Conservation (phyloP, 2,888 invertebrate genomes). For the Dichetophora obliterata region DNA sequence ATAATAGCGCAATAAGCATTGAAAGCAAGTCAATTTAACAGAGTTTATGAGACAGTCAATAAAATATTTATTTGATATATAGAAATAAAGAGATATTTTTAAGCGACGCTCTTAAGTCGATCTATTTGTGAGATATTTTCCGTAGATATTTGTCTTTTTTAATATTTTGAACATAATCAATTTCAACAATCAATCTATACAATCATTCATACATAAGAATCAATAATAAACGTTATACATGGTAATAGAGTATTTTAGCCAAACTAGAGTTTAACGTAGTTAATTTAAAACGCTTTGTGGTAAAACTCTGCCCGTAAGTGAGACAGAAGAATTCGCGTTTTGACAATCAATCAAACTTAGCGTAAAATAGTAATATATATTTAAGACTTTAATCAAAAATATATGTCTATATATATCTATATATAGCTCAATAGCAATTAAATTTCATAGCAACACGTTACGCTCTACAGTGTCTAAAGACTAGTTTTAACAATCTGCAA, state of each 20-base stretch:
- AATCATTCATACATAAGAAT: constrained; percentile 19
- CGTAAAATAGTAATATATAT: background rate
- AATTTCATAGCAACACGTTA: constrained; percentile 33
- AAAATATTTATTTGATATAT: background rate
- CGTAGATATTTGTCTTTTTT: background rate
- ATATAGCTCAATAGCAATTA: constrained; percentile 32
- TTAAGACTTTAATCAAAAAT: background rate
- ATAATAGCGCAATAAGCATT: background rate
- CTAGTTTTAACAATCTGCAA: too few species aligned
- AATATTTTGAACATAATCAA: constrained; percentile 4
- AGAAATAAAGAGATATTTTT: background rate
- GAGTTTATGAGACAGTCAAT: background rate
- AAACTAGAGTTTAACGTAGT: constrained; percentile 16
- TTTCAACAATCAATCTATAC: constrained; percentile 1
- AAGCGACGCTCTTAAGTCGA: background rate
- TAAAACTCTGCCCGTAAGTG: background rate
- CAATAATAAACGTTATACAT: constrained; percentile 24
- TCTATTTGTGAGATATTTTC: constrained; percentile 22
- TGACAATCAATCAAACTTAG: constrained; percentile 70
- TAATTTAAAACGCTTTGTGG: constrained; percentile 10
- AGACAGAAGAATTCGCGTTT: constrained; percentile 69
- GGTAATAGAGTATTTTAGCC: constrained; percentile 30
- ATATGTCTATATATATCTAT: constrained; percentile 41
- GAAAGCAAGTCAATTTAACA: constrained; percentile 11
- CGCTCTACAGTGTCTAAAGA: constrained; percentile 30